phyloP scores from a whole-genome alignment of 2,888 invertebrate genomes.

The Hanleya hanleyi region DNA sequence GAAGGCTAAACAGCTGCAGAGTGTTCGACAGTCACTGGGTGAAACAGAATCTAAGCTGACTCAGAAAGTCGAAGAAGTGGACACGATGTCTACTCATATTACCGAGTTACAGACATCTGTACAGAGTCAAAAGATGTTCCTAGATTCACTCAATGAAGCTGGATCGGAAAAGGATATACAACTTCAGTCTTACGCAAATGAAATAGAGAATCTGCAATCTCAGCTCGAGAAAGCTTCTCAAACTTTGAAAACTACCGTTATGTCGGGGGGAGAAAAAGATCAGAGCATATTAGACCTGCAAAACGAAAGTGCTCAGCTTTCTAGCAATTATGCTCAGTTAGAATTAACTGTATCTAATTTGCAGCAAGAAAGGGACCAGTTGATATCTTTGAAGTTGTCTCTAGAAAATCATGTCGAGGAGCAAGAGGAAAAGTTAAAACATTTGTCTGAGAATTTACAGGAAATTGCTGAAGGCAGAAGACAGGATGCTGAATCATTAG shows the following conservation, averaged over 20 bases:
- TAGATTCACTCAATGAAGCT: slow-evolving; percentile 21
- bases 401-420: slow-evolving; percentile 22
- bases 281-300: no score
- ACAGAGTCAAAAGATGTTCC: slow-evolving; percentile 17
- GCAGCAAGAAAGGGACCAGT: no score
- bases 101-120: slow-evolving; percentile 24
- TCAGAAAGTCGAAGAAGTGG: slow-evolving; percentile 38
- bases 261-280: neutral
- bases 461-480: neutral
- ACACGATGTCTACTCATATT: slow-evolving; percentile 16
- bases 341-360: no score
- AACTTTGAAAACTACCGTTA: neutral
- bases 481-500: neutral
- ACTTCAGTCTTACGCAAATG: slow-evolving; percentile 2
- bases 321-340: no score
- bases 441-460: slow-evolving; percentile 38
- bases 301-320: no score
- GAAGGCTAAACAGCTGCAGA: neutral
- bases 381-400: no score
- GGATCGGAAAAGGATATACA: slow-evolving; percentile 36
- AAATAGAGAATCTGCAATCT: slow-evolving; percentile 4
- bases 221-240: neutral
- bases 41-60: slow-evolving; percentile 25
- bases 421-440: slow-evolving; percentile 42
- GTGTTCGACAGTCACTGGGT: slow-evolving; percentile 7